These are phyloP conservation scores for Lipophrys pholis DNA, from an alignment of 2,113 vertebrate species.

Conservation along the genomic window DNA sequence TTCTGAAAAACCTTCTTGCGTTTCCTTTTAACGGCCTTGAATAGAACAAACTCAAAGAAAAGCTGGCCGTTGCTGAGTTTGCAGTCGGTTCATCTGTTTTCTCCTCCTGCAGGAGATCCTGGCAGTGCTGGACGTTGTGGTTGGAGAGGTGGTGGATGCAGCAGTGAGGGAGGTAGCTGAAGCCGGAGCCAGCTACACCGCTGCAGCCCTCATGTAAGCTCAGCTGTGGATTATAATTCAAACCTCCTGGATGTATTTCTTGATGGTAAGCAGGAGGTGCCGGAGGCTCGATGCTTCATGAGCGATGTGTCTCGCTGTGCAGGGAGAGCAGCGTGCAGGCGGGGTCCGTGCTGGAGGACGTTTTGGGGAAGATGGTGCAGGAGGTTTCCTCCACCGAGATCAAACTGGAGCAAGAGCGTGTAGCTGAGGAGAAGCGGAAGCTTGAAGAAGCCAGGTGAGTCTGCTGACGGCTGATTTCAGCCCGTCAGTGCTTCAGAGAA, in stretches of 20 bases:
- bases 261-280: neutral
- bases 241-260: neutral
- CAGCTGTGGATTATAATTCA: neutral
- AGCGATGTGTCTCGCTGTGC: slow-evolving; percentile 2
- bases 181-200: slow-evolving; percentile 76
- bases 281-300: neutral
- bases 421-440: slow-evolving; percentile 84
- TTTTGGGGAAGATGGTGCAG: slow-evolving; percentile 79
- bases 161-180: slow-evolving; percentile 82
- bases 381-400: slow-evolving; percentile 79
- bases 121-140: slow-evolving; percentile 82
- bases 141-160: slow-evolving; percentile 85
- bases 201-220: slow-evolving; percentile 85
- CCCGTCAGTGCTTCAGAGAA: neutral
- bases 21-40: no score
- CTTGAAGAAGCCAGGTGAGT: slow-evolving; percentile 89
- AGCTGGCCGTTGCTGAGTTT: neutral
- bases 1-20: no score
- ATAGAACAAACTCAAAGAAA: neutral
- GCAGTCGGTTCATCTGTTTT: neutral
- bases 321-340: slow-evolving; percentile 82
- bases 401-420: slow-evolving; percentile 78
- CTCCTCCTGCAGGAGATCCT: slow-evolving; percentile 82
- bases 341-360: slow-evolving; percentile 83
- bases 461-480: neutral